Conservation (phyloP, 1,140 invertebrate genomes). For the Tetragnatha versicolor region DNA sequence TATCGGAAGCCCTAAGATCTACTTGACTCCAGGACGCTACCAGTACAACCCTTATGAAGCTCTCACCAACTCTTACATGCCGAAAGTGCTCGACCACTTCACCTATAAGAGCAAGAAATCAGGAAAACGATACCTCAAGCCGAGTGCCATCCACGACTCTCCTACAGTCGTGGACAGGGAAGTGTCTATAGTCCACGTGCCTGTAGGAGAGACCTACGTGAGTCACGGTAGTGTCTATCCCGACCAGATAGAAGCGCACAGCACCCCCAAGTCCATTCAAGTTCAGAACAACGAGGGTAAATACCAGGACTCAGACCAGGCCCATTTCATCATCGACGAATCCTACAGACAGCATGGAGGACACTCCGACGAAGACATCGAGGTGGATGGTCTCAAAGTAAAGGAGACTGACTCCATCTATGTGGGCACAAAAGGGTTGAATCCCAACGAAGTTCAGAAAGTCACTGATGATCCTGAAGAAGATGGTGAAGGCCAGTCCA, state of each 20-base stretch:
- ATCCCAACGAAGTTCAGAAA: neutral
- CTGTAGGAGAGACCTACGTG: neutral
- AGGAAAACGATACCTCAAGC: neutral
- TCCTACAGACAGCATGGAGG: neutral
- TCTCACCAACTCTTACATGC: neutral
- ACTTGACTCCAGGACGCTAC: neutral
- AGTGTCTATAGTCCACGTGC: constrained; percentile 33
- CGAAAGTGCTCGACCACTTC: constrained; percentile 1
- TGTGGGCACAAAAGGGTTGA: constrained; percentile 31
- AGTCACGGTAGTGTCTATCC: neutral
- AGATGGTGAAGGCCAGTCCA: neutral
- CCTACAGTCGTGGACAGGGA: constrained; percentile 31
- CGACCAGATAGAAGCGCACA: neutral
- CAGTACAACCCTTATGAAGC: neutral
- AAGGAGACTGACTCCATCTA: constrained; percentile 17
- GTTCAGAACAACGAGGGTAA: neutral
- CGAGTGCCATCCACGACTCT: neutral
- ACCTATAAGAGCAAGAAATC: constrained; percentile 2
- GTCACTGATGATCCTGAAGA: neutral
- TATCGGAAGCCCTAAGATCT: too few species aligned
- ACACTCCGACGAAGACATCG: neutral
- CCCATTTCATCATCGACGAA: neutral
- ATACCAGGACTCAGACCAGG: neutral
- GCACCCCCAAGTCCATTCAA: neutral
- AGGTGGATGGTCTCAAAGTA: neutral